These are phyloP conservation scores for Sarcophaga peregrina DNA, from an alignment of 1,140 invertebrate species.

Conservation along the genomic window DNA sequence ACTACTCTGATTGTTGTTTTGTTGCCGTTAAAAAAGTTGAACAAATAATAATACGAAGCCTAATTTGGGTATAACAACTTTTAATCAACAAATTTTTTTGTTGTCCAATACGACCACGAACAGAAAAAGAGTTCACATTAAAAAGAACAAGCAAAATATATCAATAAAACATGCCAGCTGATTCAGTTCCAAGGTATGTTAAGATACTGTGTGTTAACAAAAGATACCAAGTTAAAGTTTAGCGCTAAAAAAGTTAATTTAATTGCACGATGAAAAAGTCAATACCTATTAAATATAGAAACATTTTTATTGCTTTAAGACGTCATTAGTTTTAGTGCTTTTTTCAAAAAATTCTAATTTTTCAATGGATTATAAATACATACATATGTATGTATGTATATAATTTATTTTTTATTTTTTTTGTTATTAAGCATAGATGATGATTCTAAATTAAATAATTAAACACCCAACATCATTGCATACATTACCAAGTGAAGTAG, in stretches of 20 bases:
- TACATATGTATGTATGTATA: too few relatives aligned
- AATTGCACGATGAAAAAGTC: too few relatives aligned
- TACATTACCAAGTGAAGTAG: not conserved
- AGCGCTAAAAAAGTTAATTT: not conserved
- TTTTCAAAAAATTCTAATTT: not conserved
- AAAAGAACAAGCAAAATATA: not conserved
- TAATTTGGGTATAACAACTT: slow-evolving; percentile 24
- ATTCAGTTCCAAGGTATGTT: slow-evolving; percentile 51
- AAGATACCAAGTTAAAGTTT: not conserved
- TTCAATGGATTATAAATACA: too few relatives aligned
- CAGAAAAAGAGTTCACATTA: not conserved
- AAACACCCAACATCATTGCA: not conserved
- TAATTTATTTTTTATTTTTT: too few relatives aligned
- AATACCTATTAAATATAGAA: too few relatives aligned
- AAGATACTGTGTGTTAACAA: not conserved
- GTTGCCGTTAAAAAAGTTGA: not conserved
- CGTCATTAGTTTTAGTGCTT: not conserved
- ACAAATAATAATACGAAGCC: not conserved
- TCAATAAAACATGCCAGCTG: slow-evolving; percentile 48
- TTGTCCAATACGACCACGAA: not conserved
- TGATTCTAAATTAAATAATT: not conserved
- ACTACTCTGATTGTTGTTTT: too few relatives aligned
- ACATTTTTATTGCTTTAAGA: not conserved
- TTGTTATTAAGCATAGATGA: too few relatives aligned
- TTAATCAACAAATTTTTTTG: not conserved